Evolutionary conservation across 2,797 vertebrate genomes (phyloP).

Genomic region (Enteromius afrohamiltoni): DNA sequence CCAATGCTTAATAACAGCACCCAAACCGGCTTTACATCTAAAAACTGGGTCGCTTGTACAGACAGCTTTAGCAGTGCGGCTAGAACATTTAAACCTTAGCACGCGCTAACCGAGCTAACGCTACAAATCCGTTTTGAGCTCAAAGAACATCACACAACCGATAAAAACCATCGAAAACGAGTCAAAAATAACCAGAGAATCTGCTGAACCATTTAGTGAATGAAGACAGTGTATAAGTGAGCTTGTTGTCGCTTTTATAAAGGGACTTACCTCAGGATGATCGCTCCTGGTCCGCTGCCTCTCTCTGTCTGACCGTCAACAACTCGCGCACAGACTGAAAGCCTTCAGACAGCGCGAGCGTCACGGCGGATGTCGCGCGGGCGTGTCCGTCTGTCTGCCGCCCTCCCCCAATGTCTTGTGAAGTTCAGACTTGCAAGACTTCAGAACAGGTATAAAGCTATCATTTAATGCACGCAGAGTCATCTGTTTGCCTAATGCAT

Average conservation of each 20-base stretch:
- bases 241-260: neutral
- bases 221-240: neutral
- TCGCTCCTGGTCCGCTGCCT: constrained; percentile 66
- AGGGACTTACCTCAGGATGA: constrained; percentile 68
- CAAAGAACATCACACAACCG: neutral
- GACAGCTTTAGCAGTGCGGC: constrained; percentile 30
- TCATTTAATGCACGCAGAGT: neutral
- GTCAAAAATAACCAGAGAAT: neutral
- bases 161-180: neutral
- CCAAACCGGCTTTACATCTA: neutral
- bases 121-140: neutral
- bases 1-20: neutral
- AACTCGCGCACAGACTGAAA: constrained; percentile 75
- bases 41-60: neutral
- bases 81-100: constrained; percentile 41
- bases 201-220: neutral
- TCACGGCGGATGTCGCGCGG: constrained; percentile 76
- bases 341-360: constrained; percentile 74
- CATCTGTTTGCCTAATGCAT: neutral
- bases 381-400: constrained; percentile 74
- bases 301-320: constrained; percentile 74
- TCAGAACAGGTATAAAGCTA: neutral
- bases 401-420: constrained; percentile 57
- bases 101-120: constrained; percentile 43
- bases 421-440: constrained; percentile 50